Evolutionary conservation across 2,888 invertebrate genomes (phyloP), one percentile per base, ranked within the genome.

Genomic region (Leucophenga montana): DNA sequence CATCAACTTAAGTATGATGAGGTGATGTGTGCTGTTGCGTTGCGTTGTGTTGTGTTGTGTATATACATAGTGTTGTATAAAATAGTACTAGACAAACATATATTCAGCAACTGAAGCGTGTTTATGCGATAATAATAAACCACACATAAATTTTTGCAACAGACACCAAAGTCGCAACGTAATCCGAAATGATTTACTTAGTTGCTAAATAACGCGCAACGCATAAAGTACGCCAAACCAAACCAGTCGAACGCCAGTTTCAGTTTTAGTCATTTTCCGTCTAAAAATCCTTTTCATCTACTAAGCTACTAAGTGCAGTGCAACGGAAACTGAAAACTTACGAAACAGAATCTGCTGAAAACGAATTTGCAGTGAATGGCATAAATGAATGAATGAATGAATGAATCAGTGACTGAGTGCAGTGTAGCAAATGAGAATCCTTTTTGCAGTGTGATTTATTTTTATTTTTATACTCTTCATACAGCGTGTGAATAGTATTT

Each of bases 151-250:
- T 20, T 18, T 16, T 48, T 64, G 50, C 66, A 22, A 44, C 59
- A 56, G 53, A 57, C 44, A 18, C 13, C 18, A 66, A 66, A 68
- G 56, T 67, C 68, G 22, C 68, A 68, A 56, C 20, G 27, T 73
- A 66, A 69, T 64, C 70, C 66, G 67, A 64, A 33, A 59, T 68
- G 75, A 70, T 76, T 81, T 39, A 39, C 39, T 39, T 75, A 82
- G 82, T 82, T 77, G 82, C 77, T 68, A 77, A 75, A 66, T 66
- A 64, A 59, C 70, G 66, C 20, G 71, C 65, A 65, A 69, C 62
- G 69, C 64, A 72, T 73, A 13, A 64, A 61, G 69, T 73, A 18
- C 65, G 22, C 50, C n/a, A n/a, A n/a, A n/a, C n/a, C n/a, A 59
- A 44, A 18, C 18, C 16, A 8, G 31, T 39, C 18, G n/a, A 18